phyloP scores from a whole-genome alignment of 1,140 invertebrate species.

The Caerostris darwini region DNA sequence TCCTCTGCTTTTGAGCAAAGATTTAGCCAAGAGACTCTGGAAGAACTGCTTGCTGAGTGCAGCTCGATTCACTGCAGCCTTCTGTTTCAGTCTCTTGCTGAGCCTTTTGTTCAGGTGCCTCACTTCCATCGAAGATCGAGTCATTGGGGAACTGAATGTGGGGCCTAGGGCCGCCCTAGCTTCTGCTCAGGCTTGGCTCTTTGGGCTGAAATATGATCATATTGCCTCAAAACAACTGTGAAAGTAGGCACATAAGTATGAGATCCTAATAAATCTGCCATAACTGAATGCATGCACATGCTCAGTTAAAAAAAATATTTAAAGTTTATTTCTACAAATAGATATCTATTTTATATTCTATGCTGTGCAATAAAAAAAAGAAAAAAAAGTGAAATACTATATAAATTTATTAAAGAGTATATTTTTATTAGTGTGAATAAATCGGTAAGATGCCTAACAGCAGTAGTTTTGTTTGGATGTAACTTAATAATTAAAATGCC shows the following conservation, averaged over 20 bases:
- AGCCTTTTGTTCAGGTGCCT: slow-evolving; percentile 74
- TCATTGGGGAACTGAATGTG: slow-evolving; percentile 66
- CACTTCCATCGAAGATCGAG: slow-evolving; percentile 76
- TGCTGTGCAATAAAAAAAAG: too few relatives aligned
- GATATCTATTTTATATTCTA: too few relatives aligned
- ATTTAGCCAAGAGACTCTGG: slow-evolving; percentile 72
- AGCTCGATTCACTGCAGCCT: slow-evolving; percentile 68
- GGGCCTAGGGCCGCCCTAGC: slow-evolving; percentile 72
- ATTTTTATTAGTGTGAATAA: too few relatives aligned
- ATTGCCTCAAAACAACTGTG: slow-evolving; percentile 11
- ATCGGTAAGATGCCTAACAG: too few relatives aligned
- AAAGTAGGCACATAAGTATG: not conserved
- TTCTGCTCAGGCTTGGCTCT: slow-evolving; percentile 72
- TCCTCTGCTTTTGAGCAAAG: slow-evolving; percentile 75
- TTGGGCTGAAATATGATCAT: slow-evolving; percentile 60
- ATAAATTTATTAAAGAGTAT: too few relatives aligned
- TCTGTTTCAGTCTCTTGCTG: slow-evolving; percentile 77
- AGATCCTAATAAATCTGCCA: not conserved
- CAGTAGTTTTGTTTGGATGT: too few relatives aligned
- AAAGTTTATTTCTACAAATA: too few relatives aligned
- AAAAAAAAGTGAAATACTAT: too few relatives aligned
- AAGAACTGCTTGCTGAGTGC: slow-evolving; percentile 76
- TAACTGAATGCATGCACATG: not conserved
- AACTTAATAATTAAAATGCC: too few relatives aligned
- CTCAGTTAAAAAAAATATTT: too few relatives aligned